These are phyloP conservation scores for Bombus pascuorum DNA, from an alignment of 1,140 invertebrate genomes.

Conservation along the genomic window DNA sequence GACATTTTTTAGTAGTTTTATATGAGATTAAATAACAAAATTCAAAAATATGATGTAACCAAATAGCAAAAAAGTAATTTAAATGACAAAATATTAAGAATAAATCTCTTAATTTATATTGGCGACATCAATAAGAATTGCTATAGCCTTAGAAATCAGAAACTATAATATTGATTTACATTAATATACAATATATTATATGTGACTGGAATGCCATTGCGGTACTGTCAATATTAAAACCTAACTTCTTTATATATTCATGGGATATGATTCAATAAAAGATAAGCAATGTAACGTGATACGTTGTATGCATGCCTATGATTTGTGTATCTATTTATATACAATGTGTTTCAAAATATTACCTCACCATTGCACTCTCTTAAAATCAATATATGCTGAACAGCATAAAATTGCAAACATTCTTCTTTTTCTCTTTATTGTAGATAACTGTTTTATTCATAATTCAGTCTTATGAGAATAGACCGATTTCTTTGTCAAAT, in stretches of 20 bases:
- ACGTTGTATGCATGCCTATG: slow-evolving; percentile 32
- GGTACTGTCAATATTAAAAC: slow-evolving; percentile 54
- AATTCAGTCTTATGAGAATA: slow-evolving; percentile 10
- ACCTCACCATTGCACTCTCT: slow-evolving; percentile 44
- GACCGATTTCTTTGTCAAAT: slow-evolving; percentile 11
- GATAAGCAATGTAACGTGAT: slow-evolving; percentile 43
- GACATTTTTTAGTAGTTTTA: neutral
- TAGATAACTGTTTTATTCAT: slow-evolving; percentile 27
- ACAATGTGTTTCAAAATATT: slow-evolving; percentile 44
- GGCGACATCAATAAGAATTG: slow-evolving; percentile 41
- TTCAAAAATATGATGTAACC: neutral
- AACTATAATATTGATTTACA: slow-evolving; percentile 51
- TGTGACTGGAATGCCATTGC: slow-evolving; percentile 54
- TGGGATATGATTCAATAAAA: slow-evolving; percentile 40
- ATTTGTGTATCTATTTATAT: slow-evolving; percentile 43
- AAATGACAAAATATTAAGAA: neutral
- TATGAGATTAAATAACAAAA: neutral
- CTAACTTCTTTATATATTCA: slow-evolving; percentile 37
- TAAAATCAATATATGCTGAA: neutral
- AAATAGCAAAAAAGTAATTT: neutral
- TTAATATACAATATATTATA: slow-evolving; percentile 49
- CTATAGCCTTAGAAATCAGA: slow-evolving; percentile 47
- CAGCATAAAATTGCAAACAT: slow-evolving; percentile 11
- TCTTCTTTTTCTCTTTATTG: neutral
- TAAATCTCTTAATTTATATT: slow-evolving; percentile 17